These are phyloP conservation scores for Euthynnus affinis DNA, from an alignment of 2,797 vertebrate genomes.

Conservation along the genomic window DNA sequence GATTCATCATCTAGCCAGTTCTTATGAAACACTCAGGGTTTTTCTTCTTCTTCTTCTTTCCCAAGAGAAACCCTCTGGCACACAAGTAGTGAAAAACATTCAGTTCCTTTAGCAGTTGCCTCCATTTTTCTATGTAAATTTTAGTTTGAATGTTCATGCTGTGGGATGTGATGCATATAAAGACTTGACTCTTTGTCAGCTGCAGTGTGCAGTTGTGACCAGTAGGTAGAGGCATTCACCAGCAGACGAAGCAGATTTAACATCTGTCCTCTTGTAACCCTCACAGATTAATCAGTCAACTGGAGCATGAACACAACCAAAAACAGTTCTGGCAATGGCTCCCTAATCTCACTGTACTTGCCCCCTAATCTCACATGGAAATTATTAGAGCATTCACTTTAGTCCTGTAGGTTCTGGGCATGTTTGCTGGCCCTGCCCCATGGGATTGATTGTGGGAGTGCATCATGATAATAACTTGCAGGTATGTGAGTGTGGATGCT, in stretches of 20 bases:
- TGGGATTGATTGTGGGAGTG: constrained; percentile 16
- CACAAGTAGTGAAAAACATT: no score
- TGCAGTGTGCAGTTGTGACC: constrained; percentile 56
- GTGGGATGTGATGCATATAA: neutral
- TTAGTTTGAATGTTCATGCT: neutral
- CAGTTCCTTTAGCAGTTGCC: no score
- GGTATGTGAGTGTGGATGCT: neutral
- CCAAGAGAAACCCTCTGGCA: no score
- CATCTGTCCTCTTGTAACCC: constrained; percentile 59
- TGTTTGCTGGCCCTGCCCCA: constrained; percentile 14
- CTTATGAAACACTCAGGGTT: neutral
- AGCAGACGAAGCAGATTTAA: neutral
- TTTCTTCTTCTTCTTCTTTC: no score
- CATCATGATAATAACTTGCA: neutral
- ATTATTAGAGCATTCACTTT: constrained; percentile 57
- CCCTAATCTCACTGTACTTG: constrained; percentile 64
- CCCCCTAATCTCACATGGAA: constrained; percentile 59
- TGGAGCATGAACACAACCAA: constrained; percentile 67
- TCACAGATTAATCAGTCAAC: constrained; percentile 67
- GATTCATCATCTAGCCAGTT: neutral
- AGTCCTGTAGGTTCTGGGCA: constrained; percentile 20
- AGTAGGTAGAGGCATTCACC: constrained; percentile 65
- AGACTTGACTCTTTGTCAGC: neutral
- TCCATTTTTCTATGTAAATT: neutral
- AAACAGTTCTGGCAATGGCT: constrained; percentile 57